Conservation (phyloP, 1,140 invertebrate species). For the Frieseomelitta varia region DNA sequence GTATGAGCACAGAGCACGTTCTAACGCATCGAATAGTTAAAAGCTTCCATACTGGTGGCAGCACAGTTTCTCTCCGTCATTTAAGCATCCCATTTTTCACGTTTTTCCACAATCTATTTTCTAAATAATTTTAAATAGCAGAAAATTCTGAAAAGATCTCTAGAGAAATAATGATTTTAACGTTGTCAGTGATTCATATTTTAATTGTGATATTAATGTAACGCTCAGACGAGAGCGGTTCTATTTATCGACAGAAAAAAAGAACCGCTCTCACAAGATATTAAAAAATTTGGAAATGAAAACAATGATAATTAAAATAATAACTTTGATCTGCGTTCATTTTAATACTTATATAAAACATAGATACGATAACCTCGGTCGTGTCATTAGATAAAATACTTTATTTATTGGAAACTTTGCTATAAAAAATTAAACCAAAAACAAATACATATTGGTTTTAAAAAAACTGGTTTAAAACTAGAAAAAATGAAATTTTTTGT, state of each 20-base stretch:
- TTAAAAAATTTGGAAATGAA: neutral
- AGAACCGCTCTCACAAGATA: neutral
- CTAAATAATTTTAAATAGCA: neutral
- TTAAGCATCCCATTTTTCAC: neutral
- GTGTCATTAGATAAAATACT: neutral
- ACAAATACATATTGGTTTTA: neutral
- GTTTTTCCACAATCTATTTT: neutral
- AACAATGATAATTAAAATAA: neutral
- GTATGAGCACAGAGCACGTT: neutral
- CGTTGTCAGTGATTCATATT: neutral
- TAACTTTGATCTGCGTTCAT: neutral
- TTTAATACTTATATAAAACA: neutral
- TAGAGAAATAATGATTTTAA: neutral
- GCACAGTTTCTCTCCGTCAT: constrained; percentile 2
- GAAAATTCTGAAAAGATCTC: neutral
- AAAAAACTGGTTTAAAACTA: neutral
- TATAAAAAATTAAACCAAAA: neutral
- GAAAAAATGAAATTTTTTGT: neutral
- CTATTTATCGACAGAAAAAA: neutral
- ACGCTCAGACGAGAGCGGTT: neutral
- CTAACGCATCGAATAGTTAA: constrained; percentile 21
- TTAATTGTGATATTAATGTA: neutral
- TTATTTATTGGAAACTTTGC: neutral
- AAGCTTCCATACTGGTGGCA: neutral
- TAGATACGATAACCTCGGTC: neutral